A percentile compares a stretch with the other conserved stretches of the same genome.
phyloP scores from a whole-genome alignment of 1,140 invertebrate genomes.

The Spodoptera frugiperda region DNA sequence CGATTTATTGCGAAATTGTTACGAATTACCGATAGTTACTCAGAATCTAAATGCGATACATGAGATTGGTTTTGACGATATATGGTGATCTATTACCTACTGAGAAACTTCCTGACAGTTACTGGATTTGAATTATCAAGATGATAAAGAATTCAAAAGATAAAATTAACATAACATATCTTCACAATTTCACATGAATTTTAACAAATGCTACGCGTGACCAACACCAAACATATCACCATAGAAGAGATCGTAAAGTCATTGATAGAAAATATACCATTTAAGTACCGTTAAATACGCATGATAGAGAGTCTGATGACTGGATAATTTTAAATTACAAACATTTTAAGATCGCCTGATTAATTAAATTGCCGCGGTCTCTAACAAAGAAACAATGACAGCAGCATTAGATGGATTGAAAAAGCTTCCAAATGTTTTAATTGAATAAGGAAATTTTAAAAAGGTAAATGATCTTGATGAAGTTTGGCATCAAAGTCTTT shows the following conservation, averaged over 20 bases:
- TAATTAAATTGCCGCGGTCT: conserved; percentile 24
- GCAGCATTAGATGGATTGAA: not conserved
- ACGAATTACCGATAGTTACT: conserved; percentile 67
- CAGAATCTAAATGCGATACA: conserved; percentile 53
- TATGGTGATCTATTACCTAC: conserved; percentile 21
- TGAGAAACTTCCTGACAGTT: not conserved
- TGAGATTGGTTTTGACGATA: conserved; percentile 36
- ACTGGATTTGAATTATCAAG: not conserved
- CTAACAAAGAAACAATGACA: conserved; percentile 13
- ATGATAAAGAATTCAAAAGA: conserved; percentile 1
- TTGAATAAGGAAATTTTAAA: too few relatives aligned
- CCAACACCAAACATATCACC: not conserved
- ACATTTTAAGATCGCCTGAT: conserved; percentile 14
- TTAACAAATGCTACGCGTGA: not conserved
- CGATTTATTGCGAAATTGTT: conserved; percentile 76
- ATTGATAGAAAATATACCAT: conserved; percentile 10
- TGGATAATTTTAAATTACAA: conserved; percentile 21
- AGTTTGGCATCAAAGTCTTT: too few relatives aligned
- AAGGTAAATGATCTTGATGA: too few relatives aligned
- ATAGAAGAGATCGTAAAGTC: not conserved
- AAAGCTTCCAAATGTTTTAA: not conserved
- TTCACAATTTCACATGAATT: too few relatives aligned
- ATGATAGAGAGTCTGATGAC: conserved; percentile 20
- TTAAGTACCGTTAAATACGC: conserved; percentile 8
- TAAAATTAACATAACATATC: not conserved